Base-by-base conservation (phyloP, 2,797 vertebrate species). In the Pyrrhura leucotis region DNA sequence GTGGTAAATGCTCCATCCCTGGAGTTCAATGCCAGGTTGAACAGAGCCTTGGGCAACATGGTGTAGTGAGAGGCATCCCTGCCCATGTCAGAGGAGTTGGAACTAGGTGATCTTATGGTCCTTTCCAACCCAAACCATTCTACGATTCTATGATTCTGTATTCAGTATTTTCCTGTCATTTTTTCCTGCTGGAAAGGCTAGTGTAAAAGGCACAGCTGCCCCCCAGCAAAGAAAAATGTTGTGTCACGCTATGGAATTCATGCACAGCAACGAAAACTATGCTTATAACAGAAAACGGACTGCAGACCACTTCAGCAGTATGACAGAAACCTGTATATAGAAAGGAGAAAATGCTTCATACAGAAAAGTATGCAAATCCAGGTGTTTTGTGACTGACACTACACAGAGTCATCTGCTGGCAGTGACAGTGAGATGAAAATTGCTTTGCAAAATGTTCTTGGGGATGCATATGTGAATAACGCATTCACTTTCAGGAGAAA, bases 371-470 rank as follows among this genome's bases (percentile, higher is more conserved):
- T 66, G 63, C 35, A 78, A 76, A 90, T 58, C 71, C 72, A 72
- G 56, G 66, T 73, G 33, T 56, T 88, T 66, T 89, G 53, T 91
- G 73, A 84, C 53, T 93, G 90, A 58, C 54, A 51, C 53, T 78
- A 47, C 62, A 73, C 21, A 59, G 76, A 88, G 53, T 91, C 63
- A 40, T 86, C 59, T 91, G 35, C 86, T 91, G 76, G 22, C 59
- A 93, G 59, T n/a, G 50, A 93, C 83, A 71, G 80, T 28, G 61
- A 90, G 77, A 87, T 42, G 86, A 76, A 89, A 96, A 89, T 76
- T 67, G 71, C 80, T 86, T 90, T 87, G 81, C 59, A 89, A 86
- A 89, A 63, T 42, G 40, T 63, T 77, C 31, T 90, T 76, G 31
- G 63, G 25, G 61, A 53, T 66, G 44, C 33, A 42, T 26, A 76